Conservation (phyloP, 2,888 invertebrate species). For the Drosophila nigricruria region DNA sequence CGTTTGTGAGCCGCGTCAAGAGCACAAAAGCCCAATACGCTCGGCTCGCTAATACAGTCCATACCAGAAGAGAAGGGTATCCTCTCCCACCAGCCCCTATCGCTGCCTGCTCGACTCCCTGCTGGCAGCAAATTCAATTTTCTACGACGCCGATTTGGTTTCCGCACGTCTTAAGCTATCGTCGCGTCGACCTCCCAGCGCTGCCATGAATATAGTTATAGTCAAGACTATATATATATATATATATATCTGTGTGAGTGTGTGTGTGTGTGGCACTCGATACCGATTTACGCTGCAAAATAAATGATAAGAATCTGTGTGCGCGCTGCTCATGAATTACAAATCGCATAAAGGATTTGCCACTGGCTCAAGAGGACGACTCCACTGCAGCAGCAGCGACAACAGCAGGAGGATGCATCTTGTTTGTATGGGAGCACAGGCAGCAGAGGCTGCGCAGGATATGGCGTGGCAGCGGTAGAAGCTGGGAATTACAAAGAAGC, state of each 20-base stretch:
- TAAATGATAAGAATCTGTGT: conserved; percentile 80
- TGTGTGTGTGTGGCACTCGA: conserved; percentile 47
- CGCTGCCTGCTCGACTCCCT: conserved; percentile 5
- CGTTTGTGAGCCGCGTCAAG: conserved; percentile 46
- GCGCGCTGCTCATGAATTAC: conserved; percentile 78
- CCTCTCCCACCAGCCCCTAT: neutral
- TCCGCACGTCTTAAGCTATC: conserved; percentile 76
- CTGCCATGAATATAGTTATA: conserved; percentile 75
- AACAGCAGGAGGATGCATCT: conserved; percentile 12
- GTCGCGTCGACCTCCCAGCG: conserved; percentile 20
- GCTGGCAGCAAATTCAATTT: conserved; percentile 74
- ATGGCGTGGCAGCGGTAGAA: neutral
- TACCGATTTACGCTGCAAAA: conserved; percentile 72
- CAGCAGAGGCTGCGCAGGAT: neutral
- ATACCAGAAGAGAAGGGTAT: neutral
- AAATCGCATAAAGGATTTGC: conserved; percentile 81
- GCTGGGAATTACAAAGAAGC: neutral
- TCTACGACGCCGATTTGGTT: conserved; percentile 79
- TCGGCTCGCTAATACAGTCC: conserved; percentile 8
- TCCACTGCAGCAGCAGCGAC: conserved; percentile 7
- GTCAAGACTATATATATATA: conserved; percentile 29
- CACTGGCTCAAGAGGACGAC: conserved; percentile 56
- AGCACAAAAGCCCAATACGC: conserved; percentile 18
- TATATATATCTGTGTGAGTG: conserved; percentile 7
- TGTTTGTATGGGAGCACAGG: conserved; percentile 3